Evolutionary conservation across 2,888 invertebrate genomes (phyloP).

Genomic region (Eristalis tenax): DNA sequence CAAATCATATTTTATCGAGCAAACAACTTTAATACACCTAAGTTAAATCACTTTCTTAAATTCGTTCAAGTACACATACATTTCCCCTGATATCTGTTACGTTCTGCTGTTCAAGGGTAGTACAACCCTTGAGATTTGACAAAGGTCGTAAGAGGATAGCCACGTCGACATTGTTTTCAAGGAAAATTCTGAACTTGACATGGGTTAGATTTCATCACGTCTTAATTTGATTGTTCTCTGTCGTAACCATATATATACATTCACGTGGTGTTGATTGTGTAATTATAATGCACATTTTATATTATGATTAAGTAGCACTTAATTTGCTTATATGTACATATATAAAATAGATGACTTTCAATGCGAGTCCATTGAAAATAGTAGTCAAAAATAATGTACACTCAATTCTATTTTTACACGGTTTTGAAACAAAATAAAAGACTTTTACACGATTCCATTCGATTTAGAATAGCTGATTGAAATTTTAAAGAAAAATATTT

Average conservation of each 20-base stretch:
- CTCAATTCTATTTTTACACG: too few relatives aligned
- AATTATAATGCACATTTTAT: neutral
- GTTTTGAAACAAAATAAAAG: too few relatives aligned
- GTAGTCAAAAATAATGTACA: too few relatives aligned
- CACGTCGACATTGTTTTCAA: neutral
- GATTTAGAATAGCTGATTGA: too few relatives aligned
- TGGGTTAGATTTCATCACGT: neutral
- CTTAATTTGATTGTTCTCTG: neutral
- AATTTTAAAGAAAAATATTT: too few relatives aligned
- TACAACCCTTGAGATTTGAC: neutral
- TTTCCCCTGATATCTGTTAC: neutral
- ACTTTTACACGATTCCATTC: too few relatives aligned
- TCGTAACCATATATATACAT: neutral
- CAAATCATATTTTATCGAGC: too few relatives aligned
- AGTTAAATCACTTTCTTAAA: neutral
- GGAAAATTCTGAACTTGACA: neutral
- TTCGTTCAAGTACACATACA: neutral
- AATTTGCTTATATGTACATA: too few relatives aligned
- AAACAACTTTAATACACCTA: too few relatives aligned
- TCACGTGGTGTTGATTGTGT: neutral
- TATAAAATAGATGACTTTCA: too few relatives aligned
- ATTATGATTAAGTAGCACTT: neutral
- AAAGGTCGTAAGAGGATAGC: neutral
- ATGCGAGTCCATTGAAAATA: too few relatives aligned
- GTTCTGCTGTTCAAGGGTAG: neutral